Conservation (phyloP, 2,113 vertebrate species). For the Ciconia maguari region DNA sequence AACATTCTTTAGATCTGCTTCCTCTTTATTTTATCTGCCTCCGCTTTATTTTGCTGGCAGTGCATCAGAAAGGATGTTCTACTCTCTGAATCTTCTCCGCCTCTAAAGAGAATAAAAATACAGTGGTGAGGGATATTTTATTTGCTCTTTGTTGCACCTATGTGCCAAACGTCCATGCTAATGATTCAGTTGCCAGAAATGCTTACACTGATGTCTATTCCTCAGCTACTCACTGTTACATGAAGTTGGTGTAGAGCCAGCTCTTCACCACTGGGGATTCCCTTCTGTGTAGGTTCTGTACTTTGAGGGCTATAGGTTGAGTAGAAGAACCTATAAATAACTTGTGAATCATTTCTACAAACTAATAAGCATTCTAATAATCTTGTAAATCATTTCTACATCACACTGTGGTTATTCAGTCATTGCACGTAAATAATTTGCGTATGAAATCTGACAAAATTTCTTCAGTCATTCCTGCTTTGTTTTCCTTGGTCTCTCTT, state of each 20-base stretch:
- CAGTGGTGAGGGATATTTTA: not conserved
- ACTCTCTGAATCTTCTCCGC: not conserved
- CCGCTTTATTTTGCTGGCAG: not conserved
- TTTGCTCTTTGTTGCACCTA: not conserved
- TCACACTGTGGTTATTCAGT: not conserved
- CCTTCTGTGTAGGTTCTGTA: not conserved
- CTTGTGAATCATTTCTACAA: not conserved
- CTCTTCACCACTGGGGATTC: not conserved
- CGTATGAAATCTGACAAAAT: not conserved
- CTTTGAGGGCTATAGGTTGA: not conserved
- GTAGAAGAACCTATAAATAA: not conserved
- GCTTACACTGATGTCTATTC: not conserved
- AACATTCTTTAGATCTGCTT: not conserved
- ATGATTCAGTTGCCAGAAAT: not conserved
- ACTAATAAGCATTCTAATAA: no score
- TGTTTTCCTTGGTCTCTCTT: not conserved
- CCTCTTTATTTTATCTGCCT: not conserved
- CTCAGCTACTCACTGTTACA: not conserved
- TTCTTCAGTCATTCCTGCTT: rapidly evolving
- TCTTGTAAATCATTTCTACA: not conserved
- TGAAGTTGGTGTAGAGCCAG: not conserved
- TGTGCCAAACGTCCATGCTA: not conserved
- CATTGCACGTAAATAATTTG: not conserved
- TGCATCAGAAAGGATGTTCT: not conserved
- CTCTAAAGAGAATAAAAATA: not conserved